Base-by-base conservation (phyloP, 2,888 invertebrate species). In the Ectemnius continuus region DNA sequence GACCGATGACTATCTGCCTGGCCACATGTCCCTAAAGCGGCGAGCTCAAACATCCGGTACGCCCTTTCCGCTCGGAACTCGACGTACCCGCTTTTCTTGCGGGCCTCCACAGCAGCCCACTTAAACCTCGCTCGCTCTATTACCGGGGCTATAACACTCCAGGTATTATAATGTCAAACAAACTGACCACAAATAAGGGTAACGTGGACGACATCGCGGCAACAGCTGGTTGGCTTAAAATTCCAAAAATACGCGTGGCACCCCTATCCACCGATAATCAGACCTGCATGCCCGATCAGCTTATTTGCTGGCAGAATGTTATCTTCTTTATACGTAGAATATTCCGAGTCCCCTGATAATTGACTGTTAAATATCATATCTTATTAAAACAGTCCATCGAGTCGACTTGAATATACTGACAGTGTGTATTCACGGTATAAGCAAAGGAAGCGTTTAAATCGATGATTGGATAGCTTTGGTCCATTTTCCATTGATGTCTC, bases 1-100 rank as follows among this genome's bases (percentile, higher is more conserved):
- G 86, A 86, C 82, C 87, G 89, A 89, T 88, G 86, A 81, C 88
- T 89, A 89, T 89, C 88, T 81, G 84, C 84, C 80, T 84, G 84
- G 82, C 86, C 89, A 87, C 89, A 89, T 88, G 88, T 88, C 85
- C 86, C 85, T 84, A 86, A 85, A 86, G 85, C 81, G 84, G 84
- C 79, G 84, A 85, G 82, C 79, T 80, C 84, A 85, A 86, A 88
- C 87, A 87, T 89, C 88, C 89, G 89, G 88, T 85, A 74, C 73
- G 78, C 70, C 76, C 73, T 75, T 77, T 74, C 79, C 81, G 76
- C 71, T 77, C 61, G 77, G 68, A 78, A 73, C 52, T 13, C 52
- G 52, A 13, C 16, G 14, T 52, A 52, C 14, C n/a, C 52, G 52
- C 52, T 52, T 16, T 14, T 52, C n/a, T 16, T 16, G 52, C 63